Evolutionary conservation across 1,140 invertebrate genomes (phyloP).

Genomic region (Hyphantria cunea): DNA sequence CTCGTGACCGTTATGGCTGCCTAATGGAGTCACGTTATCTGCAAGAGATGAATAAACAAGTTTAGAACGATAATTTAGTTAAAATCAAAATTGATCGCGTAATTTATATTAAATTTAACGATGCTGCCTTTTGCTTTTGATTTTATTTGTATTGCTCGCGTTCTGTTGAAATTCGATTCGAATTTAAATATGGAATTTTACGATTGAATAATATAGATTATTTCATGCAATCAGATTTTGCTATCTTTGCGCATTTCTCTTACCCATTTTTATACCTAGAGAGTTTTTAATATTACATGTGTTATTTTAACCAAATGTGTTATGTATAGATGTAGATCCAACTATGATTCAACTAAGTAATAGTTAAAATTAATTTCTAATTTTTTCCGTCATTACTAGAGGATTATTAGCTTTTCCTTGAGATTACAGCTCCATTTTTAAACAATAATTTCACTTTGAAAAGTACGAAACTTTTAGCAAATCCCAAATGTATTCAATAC

Average conservation of each 20-base stretch:
- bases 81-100: conserved; percentile 34
- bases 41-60: conserved; percentile 51
- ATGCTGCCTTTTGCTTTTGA: conserved; percentile 24
- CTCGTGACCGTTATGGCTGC: conserved; percentile 55
- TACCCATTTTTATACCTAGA: neutral
- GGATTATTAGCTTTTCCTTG: too few species aligned
- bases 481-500: neutral
- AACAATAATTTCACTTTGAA: too few species aligned
- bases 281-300: neutral
- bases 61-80: conserved; percentile 42
- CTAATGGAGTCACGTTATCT: conserved; percentile 58
- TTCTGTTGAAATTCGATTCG: conserved; percentile 19
- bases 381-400: too few species aligned
- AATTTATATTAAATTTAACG: conserved; percentile 32
- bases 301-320: too few species aligned
- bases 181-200: conserved; percentile 23
- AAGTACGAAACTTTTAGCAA: neutral
- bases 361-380: too few species aligned
- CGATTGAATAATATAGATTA: neutral
- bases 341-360: too few species aligned
- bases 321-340: too few species aligned
- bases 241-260: neutral
- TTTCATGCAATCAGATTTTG: conserved; percentile 2
- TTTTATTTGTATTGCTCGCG: conserved; percentile 23
- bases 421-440: too few species aligned